Percentiles rank a stretch among this genome's conserved stretches.
Evolutionary conservation across 2,888 invertebrate genomes (phyloP).

Genomic region (Noctuana brunneofusca): DNA sequence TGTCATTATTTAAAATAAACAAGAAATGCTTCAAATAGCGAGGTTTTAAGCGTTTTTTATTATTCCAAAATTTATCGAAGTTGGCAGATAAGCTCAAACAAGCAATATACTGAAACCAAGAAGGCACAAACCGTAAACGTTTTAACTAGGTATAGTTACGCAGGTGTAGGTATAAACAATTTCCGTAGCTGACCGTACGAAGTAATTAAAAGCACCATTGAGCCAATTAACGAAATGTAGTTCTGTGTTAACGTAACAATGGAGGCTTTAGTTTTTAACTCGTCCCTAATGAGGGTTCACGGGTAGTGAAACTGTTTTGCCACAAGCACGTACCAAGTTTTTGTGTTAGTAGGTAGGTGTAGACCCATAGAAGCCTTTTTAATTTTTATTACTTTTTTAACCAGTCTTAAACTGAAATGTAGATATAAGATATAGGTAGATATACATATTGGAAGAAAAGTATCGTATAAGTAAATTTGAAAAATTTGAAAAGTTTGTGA

Average conservation of each 20-base stretch:
- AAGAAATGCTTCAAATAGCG: no score
- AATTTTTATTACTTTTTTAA: no score
- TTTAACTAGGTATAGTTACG: constrained; percentile 18
- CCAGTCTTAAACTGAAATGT: no score
- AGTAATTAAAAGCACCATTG: constrained; percentile 71
- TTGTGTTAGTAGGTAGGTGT: not conserved
- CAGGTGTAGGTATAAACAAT: constrained; percentile 29
- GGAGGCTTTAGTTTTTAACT: constrained; percentile 60
- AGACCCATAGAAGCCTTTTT: not conserved
- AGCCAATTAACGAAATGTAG: constrained; percentile 78
- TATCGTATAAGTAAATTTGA: no score
- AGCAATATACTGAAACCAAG: not conserved
- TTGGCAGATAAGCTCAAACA: no score
- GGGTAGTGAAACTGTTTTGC: constrained; percentile 48
- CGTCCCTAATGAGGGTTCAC: constrained; percentile 68
- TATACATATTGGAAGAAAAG: no score
- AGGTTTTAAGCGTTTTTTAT: no score
- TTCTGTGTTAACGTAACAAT: constrained; percentile 66
- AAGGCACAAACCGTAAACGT: not conserved
- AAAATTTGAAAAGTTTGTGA: no score
- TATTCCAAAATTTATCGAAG: no score
- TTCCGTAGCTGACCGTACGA: constrained; percentile 27
- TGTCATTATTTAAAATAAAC: no score
- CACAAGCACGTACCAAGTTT: constrained; percentile 9
- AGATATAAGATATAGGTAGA: no score